A percentile compares a stretch with the other conserved stretches of the same genome.
Evolutionary conservation across 2,113 vertebrate genomes (phyloP).

Genomic region (Glareola pratincola): DNA sequence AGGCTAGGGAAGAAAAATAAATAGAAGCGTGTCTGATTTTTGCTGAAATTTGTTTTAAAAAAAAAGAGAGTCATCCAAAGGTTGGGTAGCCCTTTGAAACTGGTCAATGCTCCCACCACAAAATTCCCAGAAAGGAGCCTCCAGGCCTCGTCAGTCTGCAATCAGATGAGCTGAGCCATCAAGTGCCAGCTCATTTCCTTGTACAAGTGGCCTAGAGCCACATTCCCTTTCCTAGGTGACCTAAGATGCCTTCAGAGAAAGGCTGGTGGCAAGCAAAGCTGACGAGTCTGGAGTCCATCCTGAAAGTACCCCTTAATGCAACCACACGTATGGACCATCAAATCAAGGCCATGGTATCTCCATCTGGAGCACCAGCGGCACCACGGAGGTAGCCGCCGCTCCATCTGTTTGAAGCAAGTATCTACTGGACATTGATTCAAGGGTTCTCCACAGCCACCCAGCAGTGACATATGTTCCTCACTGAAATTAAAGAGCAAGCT

Average conservation of each 20-base stretch:
- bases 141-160: background rate
- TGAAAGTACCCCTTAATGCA: background rate
- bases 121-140: background rate
- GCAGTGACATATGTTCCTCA: fast-evolving
- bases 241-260: background rate
- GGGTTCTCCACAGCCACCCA: background rate
- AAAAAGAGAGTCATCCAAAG: background rate
- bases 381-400: background rate
- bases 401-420: background rate
- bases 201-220: background rate
- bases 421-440: background rate
- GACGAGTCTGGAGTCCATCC: background rate
- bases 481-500: background rate
- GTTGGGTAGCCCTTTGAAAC: background rate
- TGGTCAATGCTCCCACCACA: background rate
- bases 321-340: fast-evolving
- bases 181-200: fast-evolving
- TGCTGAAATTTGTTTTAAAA: background rate
- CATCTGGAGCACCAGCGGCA: background rate
- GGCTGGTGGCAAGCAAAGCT: background rate
- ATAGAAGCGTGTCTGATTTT: background rate
- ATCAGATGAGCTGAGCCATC: background rate
- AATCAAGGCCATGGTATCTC: background rate
- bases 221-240: background rate
- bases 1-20: background rate